These are phyloP conservation scores for Tachina fera DNA, from an alignment of 2,888 invertebrate genomes.

Conservation along the genomic window DNA sequence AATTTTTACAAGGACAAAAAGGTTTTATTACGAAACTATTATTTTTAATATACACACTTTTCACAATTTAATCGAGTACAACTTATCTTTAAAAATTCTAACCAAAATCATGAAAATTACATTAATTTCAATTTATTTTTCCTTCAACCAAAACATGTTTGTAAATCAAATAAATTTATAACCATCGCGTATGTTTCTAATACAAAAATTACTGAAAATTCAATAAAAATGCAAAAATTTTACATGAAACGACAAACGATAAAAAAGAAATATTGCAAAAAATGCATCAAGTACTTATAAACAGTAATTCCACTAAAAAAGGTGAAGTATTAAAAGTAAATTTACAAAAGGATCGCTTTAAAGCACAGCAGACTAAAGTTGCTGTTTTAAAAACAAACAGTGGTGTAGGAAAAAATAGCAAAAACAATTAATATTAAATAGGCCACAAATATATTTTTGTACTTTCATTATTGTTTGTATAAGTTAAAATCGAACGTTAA, in stretches of 20 bases:
- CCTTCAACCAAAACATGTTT: neutral
- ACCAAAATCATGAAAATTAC: neutral
- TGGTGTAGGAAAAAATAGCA: neutral
- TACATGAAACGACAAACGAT: neutral
- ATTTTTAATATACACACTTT: neutral
- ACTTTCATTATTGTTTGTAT: no score
- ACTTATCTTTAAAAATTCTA: neutral
- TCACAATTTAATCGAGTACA: neutral
- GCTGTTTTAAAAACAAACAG: neutral
- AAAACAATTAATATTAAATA: no score
- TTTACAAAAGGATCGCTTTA: neutral
- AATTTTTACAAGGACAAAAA: no score
- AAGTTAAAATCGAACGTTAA: no score
- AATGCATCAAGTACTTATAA: neutral
- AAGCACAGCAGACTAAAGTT: neutral
- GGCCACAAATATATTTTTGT: no score
- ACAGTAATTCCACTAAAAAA: neutral
- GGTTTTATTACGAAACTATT: no score
- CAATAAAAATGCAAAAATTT: slow-evolving; percentile 20
- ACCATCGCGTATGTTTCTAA: neutral
- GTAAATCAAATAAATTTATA: slow-evolving; percentile 17
- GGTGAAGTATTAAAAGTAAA: neutral
- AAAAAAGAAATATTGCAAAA: neutral
- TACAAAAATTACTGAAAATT: slow-evolving; percentile 26
- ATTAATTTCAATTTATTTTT: neutral